These are phyloP conservation scores for Corella eumyota DNA, from an alignment of 23 tunicate genomes.

Conservation along the genomic window DNA sequence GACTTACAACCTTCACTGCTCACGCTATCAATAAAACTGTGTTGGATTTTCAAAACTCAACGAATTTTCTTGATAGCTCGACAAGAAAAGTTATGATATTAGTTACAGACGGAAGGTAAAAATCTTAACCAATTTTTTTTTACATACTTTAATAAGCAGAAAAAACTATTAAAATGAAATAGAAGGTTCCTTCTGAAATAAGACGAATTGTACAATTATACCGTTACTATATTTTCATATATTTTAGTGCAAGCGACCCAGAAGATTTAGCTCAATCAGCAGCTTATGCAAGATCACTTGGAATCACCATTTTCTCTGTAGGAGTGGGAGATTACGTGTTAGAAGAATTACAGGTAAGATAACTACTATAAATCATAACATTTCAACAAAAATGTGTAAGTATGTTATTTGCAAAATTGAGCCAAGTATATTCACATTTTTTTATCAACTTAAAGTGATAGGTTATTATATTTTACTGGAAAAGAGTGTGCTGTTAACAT, in stretches of 20 bases:
- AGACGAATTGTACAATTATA: no score
- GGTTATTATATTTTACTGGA: no score
- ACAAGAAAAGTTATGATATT: constrained; percentile 14
- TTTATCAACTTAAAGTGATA: no score
- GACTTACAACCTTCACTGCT: constrained; percentile 10
- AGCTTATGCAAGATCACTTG: constrained; percentile 32
- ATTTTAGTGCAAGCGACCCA: constrained; percentile 25
- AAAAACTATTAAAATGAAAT: not conserved
- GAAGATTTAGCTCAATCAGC: constrained; percentile 11
- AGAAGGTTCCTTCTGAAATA: not conserved
- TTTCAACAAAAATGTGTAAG: no score
- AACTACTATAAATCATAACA: no score
- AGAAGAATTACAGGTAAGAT: constrained; percentile 41
- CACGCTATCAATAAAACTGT: constrained; percentile 12
- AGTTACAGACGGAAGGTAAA: constrained; percentile 12
- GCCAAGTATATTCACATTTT: no score
- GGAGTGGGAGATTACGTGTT: constrained; percentile 39
- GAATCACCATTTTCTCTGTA: constrained; percentile 56
- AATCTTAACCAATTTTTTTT: not conserved
- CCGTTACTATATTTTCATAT: no score
- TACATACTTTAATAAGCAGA: not conserved
- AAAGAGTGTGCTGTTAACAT: no score
- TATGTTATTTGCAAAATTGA: no score
- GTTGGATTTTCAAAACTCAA: not conserved
- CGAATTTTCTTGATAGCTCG: not conserved